These are phyloP conservation scores for Noctuana brunneofusca DNA, from an alignment of 2,888 invertebrate genomes.

Conservation along the genomic window DNA sequence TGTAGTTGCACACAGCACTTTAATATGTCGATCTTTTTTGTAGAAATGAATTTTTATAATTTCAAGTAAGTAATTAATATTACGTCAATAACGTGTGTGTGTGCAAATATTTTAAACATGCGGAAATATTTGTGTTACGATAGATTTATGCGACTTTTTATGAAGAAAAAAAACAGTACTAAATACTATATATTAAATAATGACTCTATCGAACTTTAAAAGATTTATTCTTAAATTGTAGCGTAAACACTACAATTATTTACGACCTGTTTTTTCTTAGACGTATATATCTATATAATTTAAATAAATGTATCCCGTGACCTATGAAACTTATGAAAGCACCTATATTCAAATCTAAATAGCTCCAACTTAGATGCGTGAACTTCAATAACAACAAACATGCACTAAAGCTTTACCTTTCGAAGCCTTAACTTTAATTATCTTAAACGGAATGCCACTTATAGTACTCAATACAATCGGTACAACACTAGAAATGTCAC, in stretches of 20 bases:
- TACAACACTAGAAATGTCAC: conserved; percentile 37
- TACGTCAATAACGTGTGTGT: no score
- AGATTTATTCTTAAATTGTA: no score
- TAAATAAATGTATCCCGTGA: not conserved
- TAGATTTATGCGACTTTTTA: not conserved
- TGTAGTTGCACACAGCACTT: not conserved
- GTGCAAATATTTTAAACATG: not conserved
- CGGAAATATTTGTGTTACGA: not conserved
- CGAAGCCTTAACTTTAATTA: conserved; percentile 32
- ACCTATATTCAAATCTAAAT: conserved; percentile 3
- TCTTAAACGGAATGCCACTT: conserved; percentile 33
- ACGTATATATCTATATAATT: not conserved
- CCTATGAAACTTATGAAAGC: conserved; percentile 5
- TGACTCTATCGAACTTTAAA: not conserved
- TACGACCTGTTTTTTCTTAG: not conserved
- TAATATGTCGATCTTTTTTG: not conserved
- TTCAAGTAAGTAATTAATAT: no score
- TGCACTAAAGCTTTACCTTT: conserved; percentile 45
- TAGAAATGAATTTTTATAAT: not conserved
- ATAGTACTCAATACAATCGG: conserved; percentile 23
- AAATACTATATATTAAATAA: not conserved
- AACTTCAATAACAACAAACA: conserved; percentile 34
- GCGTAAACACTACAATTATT: not conserved
- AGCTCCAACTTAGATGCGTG: conserved; percentile 7
- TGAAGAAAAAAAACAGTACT: not conserved